These are phyloP conservation scores for Polypterus bichir DNA, from an alignment of 2,113 vertebrate genomes.

Conservation along the genomic window DNA sequence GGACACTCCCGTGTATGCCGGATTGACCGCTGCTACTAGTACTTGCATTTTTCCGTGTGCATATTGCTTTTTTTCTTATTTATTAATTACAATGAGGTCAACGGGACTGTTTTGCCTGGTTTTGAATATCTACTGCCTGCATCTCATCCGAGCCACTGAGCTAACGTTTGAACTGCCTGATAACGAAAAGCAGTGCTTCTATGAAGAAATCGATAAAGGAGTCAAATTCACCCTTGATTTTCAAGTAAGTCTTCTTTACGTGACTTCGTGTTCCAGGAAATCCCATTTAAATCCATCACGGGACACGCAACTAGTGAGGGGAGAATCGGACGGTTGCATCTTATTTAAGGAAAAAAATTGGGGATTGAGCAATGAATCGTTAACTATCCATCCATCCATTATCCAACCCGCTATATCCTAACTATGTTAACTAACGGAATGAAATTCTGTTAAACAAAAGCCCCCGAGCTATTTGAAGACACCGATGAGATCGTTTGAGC, in stretches of 20 bases:
- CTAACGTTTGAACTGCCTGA: constrained; percentile 54
- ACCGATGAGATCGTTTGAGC: no score
- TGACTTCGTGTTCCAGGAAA: no score
- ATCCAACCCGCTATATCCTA: no score
- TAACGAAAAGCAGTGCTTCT: constrained; percentile 58
- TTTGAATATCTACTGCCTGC: constrained; percentile 19
- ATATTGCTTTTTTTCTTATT: not conserved
- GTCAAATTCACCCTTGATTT: constrained; percentile 47
- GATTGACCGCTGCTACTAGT: not conserved
- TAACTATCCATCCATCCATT: no score
- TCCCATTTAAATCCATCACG: no score
- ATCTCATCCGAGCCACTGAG: constrained; percentile 33
- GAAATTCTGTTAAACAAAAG: no score
- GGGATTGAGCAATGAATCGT: no score
- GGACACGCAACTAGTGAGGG: no score
- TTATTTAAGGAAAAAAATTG: no score
- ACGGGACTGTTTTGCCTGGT: constrained; percentile 20
- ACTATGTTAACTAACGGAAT: no score
- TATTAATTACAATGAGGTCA: not conserved
- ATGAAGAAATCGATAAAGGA: constrained; percentile 45
- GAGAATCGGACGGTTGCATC: no score
- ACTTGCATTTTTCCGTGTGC: not conserved
- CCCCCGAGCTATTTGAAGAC: no score
- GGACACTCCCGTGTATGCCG: not conserved
- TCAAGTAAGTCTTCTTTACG: constrained; percentile 37